Conservation (phyloP, 2,888 invertebrate species). For the Phengaris arion region DNA sequence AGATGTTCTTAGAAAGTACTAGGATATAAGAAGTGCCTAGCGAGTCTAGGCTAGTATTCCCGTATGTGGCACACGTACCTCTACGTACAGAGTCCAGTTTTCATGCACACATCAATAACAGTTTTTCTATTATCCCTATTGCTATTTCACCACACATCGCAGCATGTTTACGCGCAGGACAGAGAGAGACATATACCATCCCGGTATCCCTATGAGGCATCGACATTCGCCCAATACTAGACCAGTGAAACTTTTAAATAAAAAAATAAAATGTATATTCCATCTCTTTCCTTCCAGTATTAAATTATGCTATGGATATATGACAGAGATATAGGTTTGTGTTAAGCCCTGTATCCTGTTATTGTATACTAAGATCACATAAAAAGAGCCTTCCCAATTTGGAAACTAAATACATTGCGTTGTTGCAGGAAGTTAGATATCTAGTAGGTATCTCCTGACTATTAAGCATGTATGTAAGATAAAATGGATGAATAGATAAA, state of each 20-base stretch:
- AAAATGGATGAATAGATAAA: too few species aligned
- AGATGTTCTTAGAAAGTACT: constrained; percentile 79
- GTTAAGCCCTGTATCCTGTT: constrained; percentile 39
- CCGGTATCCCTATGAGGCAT: constrained; percentile 44
- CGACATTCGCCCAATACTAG: constrained; percentile 37
- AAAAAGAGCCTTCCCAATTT: constrained; percentile 31
- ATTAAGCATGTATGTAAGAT: too few species aligned
- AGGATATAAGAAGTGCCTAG: constrained; percentile 61
- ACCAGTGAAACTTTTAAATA: constrained; percentile 33
- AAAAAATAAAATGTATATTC: constrained; percentile 33
- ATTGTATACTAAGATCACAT: constrained; percentile 44
- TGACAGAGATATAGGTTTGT: constrained; percentile 37
- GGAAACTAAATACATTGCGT: not conserved
- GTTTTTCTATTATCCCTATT: constrained; percentile 66
- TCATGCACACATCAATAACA: constrained; percentile 49
- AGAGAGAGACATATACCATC: constrained; percentile 43
- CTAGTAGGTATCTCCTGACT: not conserved
- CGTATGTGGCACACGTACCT: constrained; percentile 59
- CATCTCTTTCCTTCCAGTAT: constrained; percentile 39
- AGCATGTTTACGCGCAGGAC: constrained; percentile 38
- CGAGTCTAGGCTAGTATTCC: constrained; percentile 57
- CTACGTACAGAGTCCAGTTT: constrained; percentile 50
- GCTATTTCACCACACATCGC: constrained; percentile 49
- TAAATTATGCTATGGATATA: constrained; percentile 31
- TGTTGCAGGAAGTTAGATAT: not conserved